These are phyloP conservation scores for Margarornis squamiger DNA, from an alignment of 2,797 vertebrate species.

Conservation along the genomic window DNA sequence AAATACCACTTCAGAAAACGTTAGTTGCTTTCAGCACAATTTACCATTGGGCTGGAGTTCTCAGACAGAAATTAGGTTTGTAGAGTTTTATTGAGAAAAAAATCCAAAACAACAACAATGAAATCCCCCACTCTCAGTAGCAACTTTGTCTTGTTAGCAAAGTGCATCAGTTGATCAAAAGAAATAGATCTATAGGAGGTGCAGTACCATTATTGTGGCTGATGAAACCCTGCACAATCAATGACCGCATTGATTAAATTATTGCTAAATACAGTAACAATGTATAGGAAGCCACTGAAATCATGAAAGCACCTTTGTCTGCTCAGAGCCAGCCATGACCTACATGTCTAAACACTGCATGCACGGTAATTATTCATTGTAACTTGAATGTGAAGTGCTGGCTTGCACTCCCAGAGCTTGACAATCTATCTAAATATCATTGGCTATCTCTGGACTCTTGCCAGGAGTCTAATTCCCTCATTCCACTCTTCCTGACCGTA, in stretches of 20 bases:
- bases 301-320: not conserved
- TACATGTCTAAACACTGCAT: not conserved
- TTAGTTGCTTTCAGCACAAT: not conserved
- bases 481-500: not conserved
- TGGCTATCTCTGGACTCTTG: not conserved
- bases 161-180: not conserved
- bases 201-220: not conserved
- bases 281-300: not conserved
- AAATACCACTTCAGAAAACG: not conserved
- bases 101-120: fast-evolving
- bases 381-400: not conserved
- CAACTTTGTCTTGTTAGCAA: not conserved
- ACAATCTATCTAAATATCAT: not conserved
- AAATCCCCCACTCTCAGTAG: fast-evolving
- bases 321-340: not conserved
- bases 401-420: not conserved
- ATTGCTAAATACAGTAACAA: not conserved
- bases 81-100: not conserved
- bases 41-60: not conserved
- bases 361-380: not conserved
- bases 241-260: not conserved
- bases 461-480: not conserved
- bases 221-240: not conserved
- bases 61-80: not conserved
- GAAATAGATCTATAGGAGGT: not conserved